These are phyloP conservation scores for Hydrotaea diabolus DNA, from an alignment of 2,888 invertebrate genomes.

Conservation along the genomic window DNA sequence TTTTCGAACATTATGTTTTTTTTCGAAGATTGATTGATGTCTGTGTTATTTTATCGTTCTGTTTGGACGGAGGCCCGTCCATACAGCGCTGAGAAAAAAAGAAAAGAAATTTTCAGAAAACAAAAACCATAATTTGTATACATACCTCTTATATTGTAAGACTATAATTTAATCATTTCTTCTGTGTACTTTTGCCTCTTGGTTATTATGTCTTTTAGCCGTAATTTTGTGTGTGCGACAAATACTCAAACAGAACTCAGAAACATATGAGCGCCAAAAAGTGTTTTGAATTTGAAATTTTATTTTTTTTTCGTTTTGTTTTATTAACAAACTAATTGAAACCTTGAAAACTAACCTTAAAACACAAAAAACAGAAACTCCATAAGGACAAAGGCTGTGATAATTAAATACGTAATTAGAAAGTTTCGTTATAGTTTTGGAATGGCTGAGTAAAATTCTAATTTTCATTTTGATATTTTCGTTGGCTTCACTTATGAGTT, in stretches of 20 bases:
- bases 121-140: neutral
- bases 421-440: slow-evolving; percentile 47
- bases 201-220: slow-evolving; percentile 51
- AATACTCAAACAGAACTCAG: slow-evolving; percentile 14
- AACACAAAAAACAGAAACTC: slow-evolving; percentile 20
- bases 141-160: neutral
- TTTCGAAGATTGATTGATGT: neutral
- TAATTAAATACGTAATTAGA: slow-evolving; percentile 25
- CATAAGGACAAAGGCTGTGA: neutral
- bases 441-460: slow-evolving; percentile 55
- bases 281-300: slow-evolving; percentile 1
- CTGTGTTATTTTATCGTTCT: neutral
- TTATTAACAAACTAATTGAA: slow-evolving; percentile 41
- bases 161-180: slow-evolving; percentile 18
- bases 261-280: neutral
- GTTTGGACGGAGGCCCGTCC: neutral
- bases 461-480: neutral
- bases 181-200: slow-evolving; percentile 28
- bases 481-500: slow-evolving; percentile 56
- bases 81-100: neutral
- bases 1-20: too few relatives aligned
- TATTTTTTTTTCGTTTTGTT: slow-evolving; percentile 24
- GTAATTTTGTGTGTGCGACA: slow-evolving; percentile 40
- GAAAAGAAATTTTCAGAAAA: too few relatives aligned
- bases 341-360: slow-evolving; percentile 38